Evolutionary conservation across 64 coral and sea anemone genomes (phyloP).

Genomic region (Stylophora pistillata): DNA sequence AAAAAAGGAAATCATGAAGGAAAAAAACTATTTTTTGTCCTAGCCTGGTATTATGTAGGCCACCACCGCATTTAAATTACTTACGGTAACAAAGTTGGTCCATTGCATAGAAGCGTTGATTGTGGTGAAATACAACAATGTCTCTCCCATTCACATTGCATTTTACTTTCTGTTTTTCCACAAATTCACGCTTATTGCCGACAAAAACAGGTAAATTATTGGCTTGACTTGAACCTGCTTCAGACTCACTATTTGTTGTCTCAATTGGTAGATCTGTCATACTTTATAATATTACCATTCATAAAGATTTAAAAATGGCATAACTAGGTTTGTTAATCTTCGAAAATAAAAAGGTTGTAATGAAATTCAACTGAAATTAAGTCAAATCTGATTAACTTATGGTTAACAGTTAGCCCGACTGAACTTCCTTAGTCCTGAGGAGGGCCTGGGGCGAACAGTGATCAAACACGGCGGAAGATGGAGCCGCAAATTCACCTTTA

Average conservation of each 20-base stretch:
- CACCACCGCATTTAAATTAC: not conserved
- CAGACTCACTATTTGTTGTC: not conserved
- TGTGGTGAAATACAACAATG: constrained; percentile 50
- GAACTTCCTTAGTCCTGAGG: not conserved
- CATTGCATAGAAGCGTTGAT: constrained; percentile 41
- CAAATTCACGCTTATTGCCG: constrained; percentile 23
- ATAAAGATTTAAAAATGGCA: not conserved
- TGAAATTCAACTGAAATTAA: too few species aligned
- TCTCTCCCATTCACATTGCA: constrained; percentile 53
- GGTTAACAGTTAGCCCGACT: too few species aligned
- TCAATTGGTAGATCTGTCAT: not conserved
- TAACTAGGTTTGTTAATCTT: too few species aligned
- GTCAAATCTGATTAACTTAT: too few species aligned
- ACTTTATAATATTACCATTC: not conserved
- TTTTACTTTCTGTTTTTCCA: constrained; percentile 33
- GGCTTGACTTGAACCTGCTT: not conserved
- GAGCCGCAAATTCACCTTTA: not conserved
- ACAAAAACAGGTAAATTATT: constrained; percentile 19
- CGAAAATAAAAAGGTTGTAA: too few species aligned
- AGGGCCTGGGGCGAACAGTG: not conserved
- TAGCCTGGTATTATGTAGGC: too few species aligned
- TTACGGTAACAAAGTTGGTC: constrained; percentile 61
- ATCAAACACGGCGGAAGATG: not conserved
- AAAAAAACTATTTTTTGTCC: too few species aligned
- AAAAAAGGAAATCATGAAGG: too few species aligned